Evolutionary conservation across 2,797 vertebrate genomes (phyloP).

Genomic region (Pipistrellus pygmaeus): DNA sequence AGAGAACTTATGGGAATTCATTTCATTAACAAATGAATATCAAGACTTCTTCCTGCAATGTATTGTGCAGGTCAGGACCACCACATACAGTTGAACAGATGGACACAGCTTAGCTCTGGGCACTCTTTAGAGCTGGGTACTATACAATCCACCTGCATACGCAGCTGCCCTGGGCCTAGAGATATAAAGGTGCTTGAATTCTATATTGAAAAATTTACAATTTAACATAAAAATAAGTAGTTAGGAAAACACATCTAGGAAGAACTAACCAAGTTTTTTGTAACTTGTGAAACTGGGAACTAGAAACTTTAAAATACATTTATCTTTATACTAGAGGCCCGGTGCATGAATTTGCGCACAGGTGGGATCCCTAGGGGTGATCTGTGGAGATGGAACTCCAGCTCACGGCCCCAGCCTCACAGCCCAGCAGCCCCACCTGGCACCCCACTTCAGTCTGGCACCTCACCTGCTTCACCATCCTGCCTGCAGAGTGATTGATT

Average conservation of each 20-base stretch:
- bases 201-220: background rate
- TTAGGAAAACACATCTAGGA: background rate
- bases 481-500: no score
- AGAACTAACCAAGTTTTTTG: background rate
- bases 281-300: slow-evolving; percentile 11
- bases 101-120: background rate
- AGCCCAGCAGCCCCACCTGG: no score
- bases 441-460: no score
- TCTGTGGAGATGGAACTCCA: no score
- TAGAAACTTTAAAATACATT: background rate
- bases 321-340: background rate
- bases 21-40: slow-evolving; percentile 3
- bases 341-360: no score
- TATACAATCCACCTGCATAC: no score
- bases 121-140: background rate
- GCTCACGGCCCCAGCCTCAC: no score
- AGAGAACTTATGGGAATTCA: background rate
- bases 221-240: background rate
- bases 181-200: background rate
- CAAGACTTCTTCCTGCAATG: background rate
- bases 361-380: no score
- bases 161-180: background rate
- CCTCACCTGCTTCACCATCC: no score
- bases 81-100: background rate
- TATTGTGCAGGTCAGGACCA: background rate